Evolutionary conservation across 2,888 invertebrate genomes (phyloP).

Genomic region (Apoda limacodes): DNA sequence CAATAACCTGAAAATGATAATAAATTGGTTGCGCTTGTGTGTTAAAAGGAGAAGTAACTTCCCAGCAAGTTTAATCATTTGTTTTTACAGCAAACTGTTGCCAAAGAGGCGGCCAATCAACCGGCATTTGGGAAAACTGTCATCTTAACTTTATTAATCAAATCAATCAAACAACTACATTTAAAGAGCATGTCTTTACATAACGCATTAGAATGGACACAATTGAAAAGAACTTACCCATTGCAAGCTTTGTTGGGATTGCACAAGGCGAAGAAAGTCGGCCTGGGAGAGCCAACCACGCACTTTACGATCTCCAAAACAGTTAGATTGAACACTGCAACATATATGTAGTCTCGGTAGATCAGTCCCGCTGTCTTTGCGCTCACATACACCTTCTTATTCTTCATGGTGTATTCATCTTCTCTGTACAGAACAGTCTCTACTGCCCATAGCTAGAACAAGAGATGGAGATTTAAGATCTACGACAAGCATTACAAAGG

Average conservation of each 20-base stretch:
- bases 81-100: too few species aligned
- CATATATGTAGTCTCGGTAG: conserved; percentile 74
- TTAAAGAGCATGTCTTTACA: too few species aligned
- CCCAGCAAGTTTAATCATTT: too few species aligned
- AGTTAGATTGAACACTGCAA: conserved; percentile 71
- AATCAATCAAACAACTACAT: too few species aligned
- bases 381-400: conserved; percentile 42
- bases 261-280: conserved; percentile 82
- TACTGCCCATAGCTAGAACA: conserved; percentile 54
- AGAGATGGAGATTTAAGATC: too few species aligned
- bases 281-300: conserved; percentile 78
- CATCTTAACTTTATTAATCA: too few species aligned
- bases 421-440: conserved; percentile 48
- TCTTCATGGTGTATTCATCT: conserved; percentile 54
- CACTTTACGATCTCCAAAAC: conserved; percentile 74
- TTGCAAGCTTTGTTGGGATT: conserved; percentile 76
- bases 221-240: conserved; percentile 39
- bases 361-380: conserved; percentile 53
- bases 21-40: too few species aligned
- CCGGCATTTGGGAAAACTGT: too few species aligned
- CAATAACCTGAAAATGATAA: too few species aligned
- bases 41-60: too few species aligned
- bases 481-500: too few species aligned
- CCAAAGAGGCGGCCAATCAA: too few species aligned
- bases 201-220: neutral